phyloP scores from a whole-genome alignment of 1,140 invertebrate species.

The Matsumurasca onukii region DNA sequence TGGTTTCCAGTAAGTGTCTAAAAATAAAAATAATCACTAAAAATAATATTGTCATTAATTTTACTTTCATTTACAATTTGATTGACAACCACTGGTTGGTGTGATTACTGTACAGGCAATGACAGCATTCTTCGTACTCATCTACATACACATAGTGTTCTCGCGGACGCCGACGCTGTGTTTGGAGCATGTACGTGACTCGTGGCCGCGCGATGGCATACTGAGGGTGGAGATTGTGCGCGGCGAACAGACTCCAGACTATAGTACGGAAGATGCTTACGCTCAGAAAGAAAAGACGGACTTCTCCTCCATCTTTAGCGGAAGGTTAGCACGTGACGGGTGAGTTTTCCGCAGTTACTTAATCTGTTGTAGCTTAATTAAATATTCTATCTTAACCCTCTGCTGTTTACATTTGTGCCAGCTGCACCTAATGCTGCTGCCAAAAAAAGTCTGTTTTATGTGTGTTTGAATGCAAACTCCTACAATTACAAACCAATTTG shows the following conservation, averaged over 20 bases:
- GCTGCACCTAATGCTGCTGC: too few species aligned
- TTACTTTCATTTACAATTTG: too few species aligned
- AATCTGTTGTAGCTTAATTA: too few species aligned
- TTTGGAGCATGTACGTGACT: constrained; percentile 82
- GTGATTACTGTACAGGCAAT: constrained; percentile 84
- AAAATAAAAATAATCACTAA: too few species aligned
- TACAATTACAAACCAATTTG: too few species aligned
- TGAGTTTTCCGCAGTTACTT: not conserved
- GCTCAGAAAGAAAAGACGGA: constrained; percentile 58
- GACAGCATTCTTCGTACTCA: constrained; percentile 84
- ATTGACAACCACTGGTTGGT: too few species aligned
- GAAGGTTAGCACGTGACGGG: constrained; percentile 21
- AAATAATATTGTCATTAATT: too few species aligned
- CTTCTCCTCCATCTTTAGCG: constrained; percentile 1
- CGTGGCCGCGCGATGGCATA: constrained; percentile 95
- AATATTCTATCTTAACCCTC: too few species aligned
- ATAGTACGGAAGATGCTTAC: constrained; percentile 79
- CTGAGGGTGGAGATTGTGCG: constrained; percentile 90
- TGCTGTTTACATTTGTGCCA: too few species aligned
- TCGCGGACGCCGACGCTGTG: constrained; percentile 92
- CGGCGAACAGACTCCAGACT: constrained; percentile 63
- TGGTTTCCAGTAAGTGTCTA: too few species aligned
- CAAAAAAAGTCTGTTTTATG: too few species aligned
- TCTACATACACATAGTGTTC: constrained; percentile 94
- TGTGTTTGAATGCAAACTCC: too few species aligned